Evolutionary conservation across 2,113 vertebrate species (phyloP), one percentile per base, ranked within the genome.

Genomic region (Dipodomys spectabilis): DNA sequence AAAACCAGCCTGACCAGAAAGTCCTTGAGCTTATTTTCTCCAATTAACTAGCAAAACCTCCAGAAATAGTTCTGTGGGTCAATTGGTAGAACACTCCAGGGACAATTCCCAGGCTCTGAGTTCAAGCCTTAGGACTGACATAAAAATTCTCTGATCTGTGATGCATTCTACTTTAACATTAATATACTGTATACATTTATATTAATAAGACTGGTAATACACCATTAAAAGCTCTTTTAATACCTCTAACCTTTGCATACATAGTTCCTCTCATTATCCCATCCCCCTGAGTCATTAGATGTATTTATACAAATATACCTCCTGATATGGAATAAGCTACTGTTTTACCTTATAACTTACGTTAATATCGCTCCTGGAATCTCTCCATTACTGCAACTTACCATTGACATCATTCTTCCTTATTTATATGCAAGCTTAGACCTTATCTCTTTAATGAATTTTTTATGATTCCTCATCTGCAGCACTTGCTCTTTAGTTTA

Each of bases 281-380:
- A 39, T 11, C 15, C 65, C 20, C 25, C 62, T 84, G 45, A 95
- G 30, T 83, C 28, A 67, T 62, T 93, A 16, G 86, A 92, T 87
- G 6, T 8, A 60, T 71, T 75, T 88, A 0, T 74, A 81, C 62
- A 88, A 39, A 35, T 69, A 49, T 68, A 71, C 7, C 53, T 2
- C 60, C 32, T 45, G 57, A 60, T 92, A 82, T 92, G 23, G 83
- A 91, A 82, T 18, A 15, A 91, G 11, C 25, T 44, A 75, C 49
- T 32, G 75, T 60, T 69, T 90, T 39, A 19, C 5, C 30, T 91
- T 86, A 53, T 86, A 82, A 78, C 22, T 83, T 79, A 68, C 32
- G 10, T 13, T 87, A 90, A 90, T 75, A 5, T 85, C 44, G 86
- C 28, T 87, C 28, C 73, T 82, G 69, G 82, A 94, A 82, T 93